Conservation (phyloP, 2,888 invertebrate genomes). For the Isotomurus palustris region DNA sequence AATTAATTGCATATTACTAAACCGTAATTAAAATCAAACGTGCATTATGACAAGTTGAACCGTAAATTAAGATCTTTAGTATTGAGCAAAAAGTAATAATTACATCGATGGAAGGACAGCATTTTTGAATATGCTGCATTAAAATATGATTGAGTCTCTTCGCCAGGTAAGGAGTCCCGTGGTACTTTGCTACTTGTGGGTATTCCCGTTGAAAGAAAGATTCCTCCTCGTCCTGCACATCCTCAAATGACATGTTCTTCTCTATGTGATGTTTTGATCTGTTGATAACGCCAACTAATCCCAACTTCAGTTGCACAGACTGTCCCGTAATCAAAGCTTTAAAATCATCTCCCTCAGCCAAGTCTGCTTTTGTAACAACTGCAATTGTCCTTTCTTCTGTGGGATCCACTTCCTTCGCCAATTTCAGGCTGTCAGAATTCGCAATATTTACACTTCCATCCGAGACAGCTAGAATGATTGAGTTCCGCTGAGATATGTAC, state of each 20-base stretch:
- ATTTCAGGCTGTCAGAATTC: conserved; percentile 93
- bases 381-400: conserved; percentile 89
- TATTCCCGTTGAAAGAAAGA: conserved; percentile 91
- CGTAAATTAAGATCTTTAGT: too few relatives aligned
- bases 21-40: too few relatives aligned
- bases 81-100: too few relatives aligned
- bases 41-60: too few relatives aligned
- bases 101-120: too few relatives aligned
- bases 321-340: conserved; percentile 95
- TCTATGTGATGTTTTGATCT: conserved; percentile 87
- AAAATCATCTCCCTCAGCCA: conserved; percentile 99
- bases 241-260: conserved; percentile 53
- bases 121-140: conserved; percentile 98
- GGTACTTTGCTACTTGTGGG: conserved; percentile 89
- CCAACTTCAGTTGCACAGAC: conserved; percentile 95
- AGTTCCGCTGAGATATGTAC: conserved; percentile 93
- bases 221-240: conserved; percentile 90
- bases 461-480: conserved; percentile 94
- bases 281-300: conserved; percentile 98
- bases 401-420: conserved; percentile 93
- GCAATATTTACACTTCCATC: conserved; percentile 99
- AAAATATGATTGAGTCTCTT: conserved; percentile 62
- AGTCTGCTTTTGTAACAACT: conserved; percentile 95
- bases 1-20: too few relatives aligned
- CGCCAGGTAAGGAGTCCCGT: conserved; percentile 85